These are phyloP conservation scores for Drosophila varians DNA, from an alignment of 1,140 invertebrate genomes.

Conservation along the genomic window DNA sequence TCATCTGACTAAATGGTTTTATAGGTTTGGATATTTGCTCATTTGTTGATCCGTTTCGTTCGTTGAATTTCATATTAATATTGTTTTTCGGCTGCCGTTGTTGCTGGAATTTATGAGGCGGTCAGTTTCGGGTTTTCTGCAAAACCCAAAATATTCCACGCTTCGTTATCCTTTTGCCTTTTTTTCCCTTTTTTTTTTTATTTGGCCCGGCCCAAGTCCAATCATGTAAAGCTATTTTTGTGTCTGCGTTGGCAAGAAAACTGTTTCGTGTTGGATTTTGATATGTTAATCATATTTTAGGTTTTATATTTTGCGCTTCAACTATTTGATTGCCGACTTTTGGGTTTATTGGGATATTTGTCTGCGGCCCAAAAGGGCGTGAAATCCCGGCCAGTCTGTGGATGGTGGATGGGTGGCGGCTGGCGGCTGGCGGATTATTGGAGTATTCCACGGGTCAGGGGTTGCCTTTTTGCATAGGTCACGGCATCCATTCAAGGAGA, in stretches of 20 bases:
- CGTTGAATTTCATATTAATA: slow-evolving; percentile 51
- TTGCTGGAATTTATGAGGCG: slow-evolving; percentile 73
- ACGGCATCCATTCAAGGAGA: not conserved
- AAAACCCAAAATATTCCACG: slow-evolving; percentile 31
- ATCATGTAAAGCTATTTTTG: slow-evolving; percentile 24
- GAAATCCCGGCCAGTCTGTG: slow-evolving; percentile 30
- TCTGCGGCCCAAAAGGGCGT: slow-evolving; percentile 52
- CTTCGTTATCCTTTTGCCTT: slow-evolving; percentile 57
- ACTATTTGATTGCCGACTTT: slow-evolving; percentile 60
- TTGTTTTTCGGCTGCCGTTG: slow-evolving; percentile 28
- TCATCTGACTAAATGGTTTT: slow-evolving; percentile 79
- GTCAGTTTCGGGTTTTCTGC: slow-evolving; percentile 51
- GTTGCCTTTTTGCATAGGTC: not conserved
- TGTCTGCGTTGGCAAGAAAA: slow-evolving; percentile 41
- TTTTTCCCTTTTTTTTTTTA: not conserved
- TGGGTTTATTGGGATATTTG: slow-evolving; percentile 47
- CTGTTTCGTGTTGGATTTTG: slow-evolving; percentile 39
- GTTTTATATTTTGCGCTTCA: slow-evolving; percentile 74
- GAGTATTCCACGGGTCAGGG: not conserved
- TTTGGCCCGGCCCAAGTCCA: slow-evolving; percentile 7
- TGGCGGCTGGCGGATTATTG: too few relatives aligned
- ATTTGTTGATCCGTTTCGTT: slow-evolving; percentile 61
- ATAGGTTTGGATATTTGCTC: slow-evolving; percentile 76
- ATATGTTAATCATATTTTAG: slow-evolving; percentile 76
- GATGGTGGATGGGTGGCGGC: not conserved